Percentiles rank a stretch among this genome's conserved stretches.
Conservation (phyloP, 2,797 vertebrate genomes). For the Coregonus ussuriensis region DNA sequence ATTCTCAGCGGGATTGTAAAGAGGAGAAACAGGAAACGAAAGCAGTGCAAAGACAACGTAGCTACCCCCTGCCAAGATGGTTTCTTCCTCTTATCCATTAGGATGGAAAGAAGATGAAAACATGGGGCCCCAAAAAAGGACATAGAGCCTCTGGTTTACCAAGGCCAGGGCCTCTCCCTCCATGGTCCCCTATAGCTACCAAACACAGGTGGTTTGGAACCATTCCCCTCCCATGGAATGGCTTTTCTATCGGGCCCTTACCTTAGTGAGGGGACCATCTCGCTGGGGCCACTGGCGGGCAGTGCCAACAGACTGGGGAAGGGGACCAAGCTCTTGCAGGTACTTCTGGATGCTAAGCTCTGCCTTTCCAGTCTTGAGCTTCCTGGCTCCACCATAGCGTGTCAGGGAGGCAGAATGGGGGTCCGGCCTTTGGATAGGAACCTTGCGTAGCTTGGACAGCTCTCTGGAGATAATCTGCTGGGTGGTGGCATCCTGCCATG, state of each 20-base stretch:
- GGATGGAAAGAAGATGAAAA: constrained; percentile 16
- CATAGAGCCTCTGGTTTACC: constrained; percentile 41
- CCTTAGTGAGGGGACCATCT: constrained; percentile 71
- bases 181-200: background rate
- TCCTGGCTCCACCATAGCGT: constrained; percentile 65
- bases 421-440: constrained; percentile 60
- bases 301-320: constrained; percentile 59
- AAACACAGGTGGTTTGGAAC: background rate
- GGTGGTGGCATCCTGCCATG: constrained; percentile 87
- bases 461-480: constrained; percentile 84
- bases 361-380: constrained; percentile 57
- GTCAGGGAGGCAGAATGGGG: constrained; percentile 51
- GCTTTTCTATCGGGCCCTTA: constrained; percentile 40
- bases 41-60: constrained; percentile 34
- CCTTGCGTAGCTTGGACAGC: constrained; percentile 78
- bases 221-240: background rate
- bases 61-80: constrained; percentile 32
- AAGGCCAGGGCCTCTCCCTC: background rate
- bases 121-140: background rate
- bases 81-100: constrained; percentile 30
- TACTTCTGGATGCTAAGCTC: constrained; percentile 83
- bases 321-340: constrained; percentile 77
- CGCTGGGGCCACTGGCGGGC: constrained; percentile 55
- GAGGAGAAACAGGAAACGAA: constrained; percentile 57
- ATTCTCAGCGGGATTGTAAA: constrained; percentile 48